phyloP scores from a whole-genome alignment of 2,797 vertebrate genomes.

The Clarias fuscus region DNA sequence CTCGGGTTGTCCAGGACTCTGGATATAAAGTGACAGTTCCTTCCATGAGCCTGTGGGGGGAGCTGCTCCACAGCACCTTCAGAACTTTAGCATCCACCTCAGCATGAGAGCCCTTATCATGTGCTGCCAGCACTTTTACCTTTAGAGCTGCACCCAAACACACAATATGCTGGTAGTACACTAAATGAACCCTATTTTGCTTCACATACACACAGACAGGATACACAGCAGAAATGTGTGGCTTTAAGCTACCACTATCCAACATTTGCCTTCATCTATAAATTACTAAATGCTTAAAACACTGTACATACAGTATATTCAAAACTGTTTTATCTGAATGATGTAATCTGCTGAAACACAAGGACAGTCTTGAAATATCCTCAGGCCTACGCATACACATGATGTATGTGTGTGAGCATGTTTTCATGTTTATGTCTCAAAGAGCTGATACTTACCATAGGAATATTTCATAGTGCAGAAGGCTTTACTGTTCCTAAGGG shows the following conservation, averaged over 20 bases:
- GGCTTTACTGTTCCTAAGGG: slow-evolving; percentile 85
- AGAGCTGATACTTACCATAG: slow-evolving; percentile 81
- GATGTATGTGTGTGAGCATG: neutral
- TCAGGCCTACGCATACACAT: neutral
- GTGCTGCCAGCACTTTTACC: slow-evolving; percentile 92
- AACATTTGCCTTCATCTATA: neutral
- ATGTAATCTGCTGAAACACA: neutral
- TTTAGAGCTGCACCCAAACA: slow-evolving; percentile 70
- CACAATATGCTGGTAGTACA: neutral
- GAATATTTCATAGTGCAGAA: slow-evolving; percentile 95
- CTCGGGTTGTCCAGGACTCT: slow-evolving; percentile 94
- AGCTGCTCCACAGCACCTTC: slow-evolving; percentile 88
- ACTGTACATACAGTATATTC: neutral
- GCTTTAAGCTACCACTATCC: neutral
- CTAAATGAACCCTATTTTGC: neutral
- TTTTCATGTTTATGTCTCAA: neutral
- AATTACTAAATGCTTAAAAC: neutral
- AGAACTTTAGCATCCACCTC: slow-evolving; percentile 96
- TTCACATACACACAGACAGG: neutral
- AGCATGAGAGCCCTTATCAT: slow-evolving; percentile 94
- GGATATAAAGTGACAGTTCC: slow-evolving; percentile 88
- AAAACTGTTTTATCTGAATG: neutral
- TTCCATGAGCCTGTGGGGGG: slow-evolving; percentile 83
- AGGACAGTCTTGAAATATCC: neutral
- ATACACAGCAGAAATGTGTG: neutral